Conservation (phyloP, 1,140 invertebrate genomes). For the Hydropsyche tenuis region DNA sequence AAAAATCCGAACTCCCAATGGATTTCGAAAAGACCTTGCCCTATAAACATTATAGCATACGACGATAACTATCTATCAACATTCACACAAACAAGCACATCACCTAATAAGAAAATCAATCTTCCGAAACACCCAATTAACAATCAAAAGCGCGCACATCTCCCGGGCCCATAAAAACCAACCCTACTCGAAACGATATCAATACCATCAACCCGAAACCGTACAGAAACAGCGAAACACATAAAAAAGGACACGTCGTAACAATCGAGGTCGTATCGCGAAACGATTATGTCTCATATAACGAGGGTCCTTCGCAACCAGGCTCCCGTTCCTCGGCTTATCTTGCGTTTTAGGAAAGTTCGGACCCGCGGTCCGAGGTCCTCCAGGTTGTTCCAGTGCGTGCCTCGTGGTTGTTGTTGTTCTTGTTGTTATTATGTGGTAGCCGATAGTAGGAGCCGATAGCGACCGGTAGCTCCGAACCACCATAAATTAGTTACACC, state of each 20-base stretch:
- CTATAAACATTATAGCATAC: too few relatives aligned
- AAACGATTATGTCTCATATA: conserved; percentile 14
- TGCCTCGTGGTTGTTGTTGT: not conserved
- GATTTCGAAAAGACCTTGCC: too few relatives aligned
- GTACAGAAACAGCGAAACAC: too few relatives aligned
- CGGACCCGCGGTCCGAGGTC: not conserved
- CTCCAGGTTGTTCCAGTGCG: not conserved
- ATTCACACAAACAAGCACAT: too few relatives aligned
- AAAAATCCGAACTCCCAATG: too few relatives aligned
- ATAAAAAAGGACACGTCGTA: not conserved
- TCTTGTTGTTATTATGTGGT: conserved; percentile 12
- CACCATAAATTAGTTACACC: conserved; percentile 22
- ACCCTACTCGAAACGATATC: too few relatives aligned
- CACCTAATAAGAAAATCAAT: too few relatives aligned
- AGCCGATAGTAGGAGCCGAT: conserved; percentile 8
- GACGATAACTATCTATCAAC: too few relatives aligned
- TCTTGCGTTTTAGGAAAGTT: not conserved
- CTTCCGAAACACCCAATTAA: too few relatives aligned
- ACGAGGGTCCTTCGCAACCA: conserved; percentile 15
- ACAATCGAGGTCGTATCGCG: not conserved
- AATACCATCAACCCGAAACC: too few relatives aligned
- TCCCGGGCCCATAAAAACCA: too few relatives aligned
- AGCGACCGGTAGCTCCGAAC: not conserved
- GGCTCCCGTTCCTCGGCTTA: not conserved
- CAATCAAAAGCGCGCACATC: too few relatives aligned